Percentiles rank a stretch among this genome's conserved stretches.
Conservation (phyloP, 2,113 vertebrate species). For the Glaucomys volans region DNA sequence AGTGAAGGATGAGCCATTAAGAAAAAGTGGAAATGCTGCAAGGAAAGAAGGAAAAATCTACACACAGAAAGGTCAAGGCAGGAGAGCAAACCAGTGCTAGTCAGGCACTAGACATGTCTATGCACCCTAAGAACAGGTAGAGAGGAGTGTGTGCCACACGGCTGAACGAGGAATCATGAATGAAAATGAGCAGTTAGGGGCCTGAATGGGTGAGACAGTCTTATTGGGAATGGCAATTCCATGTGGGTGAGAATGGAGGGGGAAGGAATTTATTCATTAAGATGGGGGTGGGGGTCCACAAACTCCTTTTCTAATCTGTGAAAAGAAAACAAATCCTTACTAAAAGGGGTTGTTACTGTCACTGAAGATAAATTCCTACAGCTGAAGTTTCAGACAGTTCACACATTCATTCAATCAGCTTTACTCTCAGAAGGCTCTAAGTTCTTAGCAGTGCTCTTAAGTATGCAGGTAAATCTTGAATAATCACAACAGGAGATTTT, state of each 20-base stretch:
- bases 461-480: neutral
- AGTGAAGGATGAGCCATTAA: neutral
- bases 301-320: neutral
- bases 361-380: neutral
- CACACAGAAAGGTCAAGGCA: neutral
- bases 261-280: neutral
- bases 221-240: neutral
- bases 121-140: neutral
- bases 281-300: no score
- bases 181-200: neutral
- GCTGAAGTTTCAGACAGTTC: neutral
- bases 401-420: neutral
- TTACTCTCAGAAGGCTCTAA: neutral
- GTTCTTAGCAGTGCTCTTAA: neutral
- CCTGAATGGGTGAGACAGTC: neutral
- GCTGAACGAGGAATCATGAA: neutral
- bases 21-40: neutral
- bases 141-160: neutral
- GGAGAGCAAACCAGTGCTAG: neutral
- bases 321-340: neutral
- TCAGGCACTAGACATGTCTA: neutral
- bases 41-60: neutral
- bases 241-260: neutral
- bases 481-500: neutral
- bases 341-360: neutral